Base-by-base conservation (phyloP, 2,797 vertebrate genomes). In the Leptodactylus fallax region DNA sequence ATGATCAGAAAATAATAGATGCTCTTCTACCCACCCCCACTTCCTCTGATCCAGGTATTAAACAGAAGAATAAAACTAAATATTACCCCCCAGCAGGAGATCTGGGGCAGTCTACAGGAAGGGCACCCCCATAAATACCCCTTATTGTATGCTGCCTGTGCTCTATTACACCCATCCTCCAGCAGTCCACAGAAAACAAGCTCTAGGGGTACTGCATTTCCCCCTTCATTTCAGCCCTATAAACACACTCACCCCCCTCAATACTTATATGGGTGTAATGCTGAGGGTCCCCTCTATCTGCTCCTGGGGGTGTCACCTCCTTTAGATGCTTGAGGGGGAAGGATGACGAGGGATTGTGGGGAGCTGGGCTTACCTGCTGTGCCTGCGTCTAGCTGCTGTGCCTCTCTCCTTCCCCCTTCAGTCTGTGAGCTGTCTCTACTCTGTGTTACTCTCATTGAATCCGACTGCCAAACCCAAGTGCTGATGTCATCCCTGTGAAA, bases 371-470 rank as follows among this genome's bases (percentile, higher is more conserved):
- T 82, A 89, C 87, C 87, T 81, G 79, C 79, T 60, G 87, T 36
- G 36, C 36, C 36, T 36, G 36, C 61, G 87, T 85, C 78, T 81
- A 9, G 67, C 67, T 81, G 67, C 8, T 86, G 60, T 83, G 82
- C 87, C 82, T 88, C 83, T 81, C 77, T 85, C 83, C 87, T 85
- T 88, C 87, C 87, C 82, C 87, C 87, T 82, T 86, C 87, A 86
- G 87, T 89, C 49, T 86, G 87, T 79, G 87, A 45, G 84, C 84
- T 89, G 87, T 85, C 83, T 82, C 87, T 77, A 51, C 87, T 86
- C 78, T 55, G 16, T 47, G 36, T 36, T 74, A 58, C 84, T 78
- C 87, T 89, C 87, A 86, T 86, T 89, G 79, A 89, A 78, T 89
- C 84, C 25, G 53, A 78, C 84, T 82, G 87, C 87, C 87, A 82